Conservation (phyloP, 2,797 vertebrate genomes). For the Rousettus madagascariensis region DNA sequence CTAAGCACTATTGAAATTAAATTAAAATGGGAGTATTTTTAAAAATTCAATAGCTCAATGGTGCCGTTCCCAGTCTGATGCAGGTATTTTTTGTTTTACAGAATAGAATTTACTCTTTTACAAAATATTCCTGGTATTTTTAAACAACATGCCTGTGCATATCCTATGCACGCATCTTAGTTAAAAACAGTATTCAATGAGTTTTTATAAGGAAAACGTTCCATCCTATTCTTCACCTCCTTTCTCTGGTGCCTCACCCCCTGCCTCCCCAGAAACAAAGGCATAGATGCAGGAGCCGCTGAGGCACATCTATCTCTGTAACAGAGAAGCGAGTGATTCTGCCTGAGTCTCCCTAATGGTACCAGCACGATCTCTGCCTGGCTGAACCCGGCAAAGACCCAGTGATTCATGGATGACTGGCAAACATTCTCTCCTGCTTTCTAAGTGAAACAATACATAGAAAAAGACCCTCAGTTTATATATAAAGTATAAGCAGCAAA, state of each 20-base stretch:
- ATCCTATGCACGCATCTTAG: neutral
- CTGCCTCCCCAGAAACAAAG: constrained; percentile 60
- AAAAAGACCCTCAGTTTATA: constrained; percentile 66
- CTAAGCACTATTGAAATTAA: constrained; percentile 42
- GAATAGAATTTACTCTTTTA: constrained; percentile 11
- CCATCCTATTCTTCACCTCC: neutral
- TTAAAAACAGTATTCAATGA: neutral
- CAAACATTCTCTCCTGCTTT: constrained; percentile 19
- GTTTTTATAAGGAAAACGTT: constrained; percentile 15
- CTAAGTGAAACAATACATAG: neutral
- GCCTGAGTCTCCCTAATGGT: constrained; percentile 4
- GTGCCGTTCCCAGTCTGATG: neutral
- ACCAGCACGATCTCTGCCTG: constrained; percentile 50
- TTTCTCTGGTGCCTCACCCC: neutral
- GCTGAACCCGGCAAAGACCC: constrained; percentile 46
- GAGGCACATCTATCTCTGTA: constrained; percentile 5
- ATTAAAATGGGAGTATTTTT: constrained; percentile 23
- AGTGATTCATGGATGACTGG: constrained; percentile 38
- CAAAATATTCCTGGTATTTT: constrained; percentile 11
- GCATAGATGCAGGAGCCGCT: neutral
- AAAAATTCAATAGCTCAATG: neutral
- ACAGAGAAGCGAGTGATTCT: constrained; percentile 32
- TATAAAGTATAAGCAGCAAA: constrained; percentile 83
- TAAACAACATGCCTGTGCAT: neutral
- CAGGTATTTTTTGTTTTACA: neutral